Evolutionary conservation across 2,797 vertebrate species (phyloP).

Genomic region (Miichthys miiuy): DNA sequence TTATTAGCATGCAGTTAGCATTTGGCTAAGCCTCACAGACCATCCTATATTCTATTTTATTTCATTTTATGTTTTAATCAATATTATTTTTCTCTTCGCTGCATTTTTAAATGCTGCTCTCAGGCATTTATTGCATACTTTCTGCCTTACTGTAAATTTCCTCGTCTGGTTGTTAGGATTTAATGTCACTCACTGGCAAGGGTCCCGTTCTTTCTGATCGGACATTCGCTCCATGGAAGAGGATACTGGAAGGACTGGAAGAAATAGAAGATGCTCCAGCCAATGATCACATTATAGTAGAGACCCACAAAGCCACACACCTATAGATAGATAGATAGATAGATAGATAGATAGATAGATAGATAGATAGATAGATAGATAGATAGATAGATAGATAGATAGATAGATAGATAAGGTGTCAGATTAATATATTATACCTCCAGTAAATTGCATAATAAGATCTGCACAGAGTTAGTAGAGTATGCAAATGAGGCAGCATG

Average conservation of each 20-base stretch:
- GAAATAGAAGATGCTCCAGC: conserved; percentile 98
- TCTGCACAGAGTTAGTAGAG: background rate
- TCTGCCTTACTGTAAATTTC: background rate
- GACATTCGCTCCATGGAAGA: conserved; percentile 90
- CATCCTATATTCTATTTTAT: background rate
- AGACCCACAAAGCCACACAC: conserved; percentile 87
- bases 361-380: conserved; percentile 24
- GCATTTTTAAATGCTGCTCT: background rate
- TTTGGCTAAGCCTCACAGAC: background rate
- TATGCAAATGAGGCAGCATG: conserved; percentile 35
- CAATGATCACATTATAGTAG: conserved; percentile 97
- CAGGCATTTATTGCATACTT: background rate
- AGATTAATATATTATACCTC: background rate
- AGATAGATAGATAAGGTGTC: conserved; percentile 4
- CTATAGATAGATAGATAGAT: conserved; percentile 23
- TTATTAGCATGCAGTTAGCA: background rate
- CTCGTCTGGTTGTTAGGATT: background rate
- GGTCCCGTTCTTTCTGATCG: conserved; percentile 86
- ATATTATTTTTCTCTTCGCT: background rate
- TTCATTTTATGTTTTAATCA: background rate
- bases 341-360: conserved; percentile 17
- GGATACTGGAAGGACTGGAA: conserved; percentile 96
- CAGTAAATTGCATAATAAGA: conserved; percentile 13
- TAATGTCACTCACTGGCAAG: conserved; percentile 65
- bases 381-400: conserved; percentile 13